phyloP scores from a whole-genome alignment of 2,888 invertebrate genomes.

The Agriotes lineatus region DNA sequence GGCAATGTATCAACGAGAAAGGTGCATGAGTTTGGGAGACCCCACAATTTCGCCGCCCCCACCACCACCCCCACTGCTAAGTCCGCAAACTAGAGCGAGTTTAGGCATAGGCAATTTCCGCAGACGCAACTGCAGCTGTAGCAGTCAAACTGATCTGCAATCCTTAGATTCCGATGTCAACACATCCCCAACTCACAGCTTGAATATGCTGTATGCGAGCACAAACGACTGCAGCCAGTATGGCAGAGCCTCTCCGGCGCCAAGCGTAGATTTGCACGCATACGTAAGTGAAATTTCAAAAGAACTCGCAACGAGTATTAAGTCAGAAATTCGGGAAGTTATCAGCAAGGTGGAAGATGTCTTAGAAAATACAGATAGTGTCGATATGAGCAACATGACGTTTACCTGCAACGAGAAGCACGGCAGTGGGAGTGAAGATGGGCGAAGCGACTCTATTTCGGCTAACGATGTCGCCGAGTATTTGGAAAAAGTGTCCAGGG shows the following conservation, averaged over 20 bases:
- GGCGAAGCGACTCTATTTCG: slow-evolving; percentile 77
- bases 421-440: slow-evolving; percentile 72
- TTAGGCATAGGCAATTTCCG: slow-evolving; percentile 70
- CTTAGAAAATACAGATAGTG: slow-evolving; percentile 75
- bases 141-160: slow-evolving; percentile 80
- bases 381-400: slow-evolving; percentile 66
- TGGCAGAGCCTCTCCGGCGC: slow-evolving; percentile 69
- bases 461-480: slow-evolving; percentile 83
- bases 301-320: slow-evolving; percentile 84
- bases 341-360: slow-evolving; percentile 85
- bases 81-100: slow-evolving; percentile 75
- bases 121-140: slow-evolving; percentile 75
- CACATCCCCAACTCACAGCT: slow-evolving; percentile 66
- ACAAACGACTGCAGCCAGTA: slow-evolving; percentile 71
- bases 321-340: slow-evolving; percentile 84
- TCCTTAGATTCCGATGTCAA: slow-evolving; percentile 71
- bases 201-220: slow-evolving; percentile 66
- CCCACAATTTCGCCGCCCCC: slow-evolving; percentile 65
- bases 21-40: slow-evolving; percentile 76
- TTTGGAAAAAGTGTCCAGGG: slow-evolving; percentile 81
- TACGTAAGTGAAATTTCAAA: slow-evolving; percentile 84
- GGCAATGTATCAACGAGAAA: slow-evolving; percentile 62
- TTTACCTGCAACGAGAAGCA: slow-evolving; percentile 60
- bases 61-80: slow-evolving; percentile 70
- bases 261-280: slow-evolving; percentile 76